A percentile compares a stretch with the other conserved stretches of the same genome.
Evolutionary conservation across 2,113 vertebrate species (phyloP).

Genomic region (Arothron firmamentum): DNA sequence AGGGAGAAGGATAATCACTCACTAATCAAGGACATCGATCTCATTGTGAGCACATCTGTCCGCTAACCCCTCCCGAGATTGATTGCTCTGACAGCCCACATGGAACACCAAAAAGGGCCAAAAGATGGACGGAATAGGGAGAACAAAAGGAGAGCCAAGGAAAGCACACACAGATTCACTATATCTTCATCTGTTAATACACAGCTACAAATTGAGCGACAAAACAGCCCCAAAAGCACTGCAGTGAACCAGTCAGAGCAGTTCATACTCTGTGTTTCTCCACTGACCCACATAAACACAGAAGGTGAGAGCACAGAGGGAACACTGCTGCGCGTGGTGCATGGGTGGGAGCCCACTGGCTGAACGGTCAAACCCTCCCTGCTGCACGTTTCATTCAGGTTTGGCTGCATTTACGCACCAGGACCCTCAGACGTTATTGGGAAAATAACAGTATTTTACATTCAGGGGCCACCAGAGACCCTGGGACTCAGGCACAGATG

Average conservation of each 20-base stretch:
- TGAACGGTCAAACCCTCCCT: constrained; percentile 5
- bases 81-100: constrained; percentile 35
- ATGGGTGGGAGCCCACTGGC: constrained; percentile 1
- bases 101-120: constrained; percentile 25
- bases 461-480: too few species aligned
- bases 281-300: constrained; percentile 10
- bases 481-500: background rate
- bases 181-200: too few species aligned
- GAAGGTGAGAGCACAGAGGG: background rate
- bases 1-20: constrained; percentile 41
- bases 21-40: constrained; percentile 68
- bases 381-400: constrained; percentile 12
- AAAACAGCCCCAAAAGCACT: background rate
- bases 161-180: too few species aligned
- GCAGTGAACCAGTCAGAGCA: background rate
- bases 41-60: constrained; percentile 49
- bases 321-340: constrained; percentile 7
- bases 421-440: constrained; percentile 1
- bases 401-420: background rate
- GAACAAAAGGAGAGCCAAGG: constrained; percentile 9
- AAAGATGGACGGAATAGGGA: constrained; percentile 2
- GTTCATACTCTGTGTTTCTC: background rate
- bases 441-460: too few species aligned
- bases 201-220: background rate
- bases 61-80: constrained; percentile 28